Base-by-base conservation (phyloP, 1,140 invertebrate genomes). In the Semibalanus balanoides region DNA sequence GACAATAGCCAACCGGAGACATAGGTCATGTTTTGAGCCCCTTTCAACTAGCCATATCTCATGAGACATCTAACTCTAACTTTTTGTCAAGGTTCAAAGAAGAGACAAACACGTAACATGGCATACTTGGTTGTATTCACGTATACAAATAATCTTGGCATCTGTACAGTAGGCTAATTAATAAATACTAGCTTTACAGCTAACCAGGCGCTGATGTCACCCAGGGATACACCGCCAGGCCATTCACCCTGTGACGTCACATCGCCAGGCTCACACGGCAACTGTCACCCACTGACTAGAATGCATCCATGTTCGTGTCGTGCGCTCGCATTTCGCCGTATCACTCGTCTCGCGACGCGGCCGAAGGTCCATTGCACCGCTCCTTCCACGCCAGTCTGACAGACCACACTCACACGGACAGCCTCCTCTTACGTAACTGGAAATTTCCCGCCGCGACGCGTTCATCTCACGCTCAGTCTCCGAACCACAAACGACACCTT, bases 141-240 rank as follows among this genome's bases (percentile, higher is more conserved):
- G 51, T 64, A 64, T 64, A 64, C 51, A 64, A 64, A 64, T 64
- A 64, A 64, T 64, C 51, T 64, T 25, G 51, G 51, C 22, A 25
- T 22, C 51, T 64, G 51, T 64, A 64, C 51, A 64, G 51, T 64
- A 25, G 51, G 51, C 51, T 64, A 64, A 64, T 64, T 25, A 64
- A 64, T 64, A 64, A 64, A 64, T 64, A 64, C 51, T 64, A 64
- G 51, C 51, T 64, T 64, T 64, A 64, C 51, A 64, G 51, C 51
- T 64, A 25, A 64, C 11, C 51, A 64, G 51, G 51, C 51, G 22
- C 51, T 40, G 35, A 5, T 40, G 35, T 40, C 35, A 40, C 35
- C 35, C 5, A 25, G 22, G 22, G 51, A 64, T 40, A 17, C 35
- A 40, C 35, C 35, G n/a, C n/a, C n/a, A n/a, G n/a, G n/a, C n/a